Base-by-base conservation (phyloP, 2,797 vertebrate species). In the Ataeniobius toweri region DNA sequence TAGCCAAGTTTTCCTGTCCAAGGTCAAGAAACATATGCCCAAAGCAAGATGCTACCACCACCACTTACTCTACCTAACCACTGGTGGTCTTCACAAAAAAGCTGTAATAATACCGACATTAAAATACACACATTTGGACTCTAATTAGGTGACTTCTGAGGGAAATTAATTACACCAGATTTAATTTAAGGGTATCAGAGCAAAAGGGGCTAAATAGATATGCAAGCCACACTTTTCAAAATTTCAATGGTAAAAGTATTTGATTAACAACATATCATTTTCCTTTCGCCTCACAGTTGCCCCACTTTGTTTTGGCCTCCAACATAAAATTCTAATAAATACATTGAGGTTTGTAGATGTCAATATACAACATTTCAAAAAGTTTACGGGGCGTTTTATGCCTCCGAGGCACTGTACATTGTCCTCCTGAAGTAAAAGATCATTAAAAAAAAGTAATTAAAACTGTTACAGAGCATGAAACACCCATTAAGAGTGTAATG, bases 401-500 rank as follows among this genome's bases (percentile, higher is more conserved):
- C 24, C 16, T 48, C 12, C 67, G 26, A 48, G 6, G 24, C 41
- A 46, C 24, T 16, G 13, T n/a, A 46, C 41, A 46, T 13, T n/a
- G 24, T 46, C 41, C n/a, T 69, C 12, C 41, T 69, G 22, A 46
- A 10, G 22, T 39, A 22, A 65, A 39, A 65, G 20, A 80, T 76
- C 53, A 76, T 83, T 61, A 76, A 83, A 83, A 36, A 36, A 36
- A 36, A 36, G 36, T 36, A 36, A 36, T 36, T 4, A 36, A 36
- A 79, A 80, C 71, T 71, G n/a, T 74, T 80, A 69, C 78, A 73
- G 77, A 74, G 65, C 83, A 84, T 83, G 70, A 89, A 81, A 87
- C 67, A 81, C 68, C 86, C 59, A 76, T 65, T 75, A 83, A 77
- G 83, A 84, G 24, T 83, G 83, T 77, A 81, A 88, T 90, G 80